A percentile compares a stretch with the other conserved stretches of the same genome.
These are phyloP conservation scores for Alces alces DNA, from an alignment of 2,113 vertebrate species.

Conservation along the genomic window DNA sequence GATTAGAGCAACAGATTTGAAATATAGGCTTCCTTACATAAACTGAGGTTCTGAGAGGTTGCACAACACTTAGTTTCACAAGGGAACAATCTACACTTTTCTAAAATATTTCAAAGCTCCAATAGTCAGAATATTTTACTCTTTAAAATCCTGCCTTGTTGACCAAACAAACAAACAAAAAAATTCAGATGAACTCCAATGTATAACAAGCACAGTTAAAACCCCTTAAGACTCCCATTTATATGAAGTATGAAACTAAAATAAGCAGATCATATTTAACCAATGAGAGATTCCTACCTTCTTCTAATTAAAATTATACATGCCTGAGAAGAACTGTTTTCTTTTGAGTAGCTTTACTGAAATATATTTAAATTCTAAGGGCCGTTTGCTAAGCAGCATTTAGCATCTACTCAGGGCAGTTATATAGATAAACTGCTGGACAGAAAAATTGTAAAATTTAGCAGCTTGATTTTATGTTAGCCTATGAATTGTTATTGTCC, in stretches of 20 bases:
- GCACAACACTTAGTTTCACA: constrained; percentile 60
- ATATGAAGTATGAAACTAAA: constrained; percentile 63
- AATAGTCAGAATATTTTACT: constrained; percentile 59
- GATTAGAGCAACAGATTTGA: constrained; percentile 67
- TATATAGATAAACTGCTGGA: constrained; percentile 86
- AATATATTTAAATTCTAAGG: constrained; percentile 81
- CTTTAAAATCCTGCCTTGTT: constrained; percentile 72
- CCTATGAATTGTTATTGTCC: constrained; percentile 81
- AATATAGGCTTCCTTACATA: constrained; percentile 66
- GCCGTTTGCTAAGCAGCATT: constrained; percentile 81
- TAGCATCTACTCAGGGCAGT: constrained; percentile 89
- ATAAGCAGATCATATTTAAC: constrained; percentile 64
- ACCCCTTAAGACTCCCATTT: constrained; percentile 69
- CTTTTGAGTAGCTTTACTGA: constrained; percentile 84
- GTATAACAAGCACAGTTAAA: constrained; percentile 76
- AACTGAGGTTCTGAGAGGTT: constrained; percentile 68
- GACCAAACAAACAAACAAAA: constrained; percentile 34
- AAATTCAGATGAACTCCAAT: constrained; percentile 54
- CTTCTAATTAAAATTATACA: constrained; percentile 73
- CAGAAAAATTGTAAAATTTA: constrained; percentile 83
- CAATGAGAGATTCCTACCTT: constrained; percentile 64
- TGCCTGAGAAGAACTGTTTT: constrained; percentile 76
- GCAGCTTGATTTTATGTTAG: constrained; percentile 84
- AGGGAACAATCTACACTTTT: constrained; percentile 66
- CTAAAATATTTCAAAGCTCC: constrained; percentile 67